Evolutionary conservation across 2,797 vertebrate genomes (phyloP), one percentile per base, ranked within the genome.

Genomic region (Aulostomus chinensis): DNA sequence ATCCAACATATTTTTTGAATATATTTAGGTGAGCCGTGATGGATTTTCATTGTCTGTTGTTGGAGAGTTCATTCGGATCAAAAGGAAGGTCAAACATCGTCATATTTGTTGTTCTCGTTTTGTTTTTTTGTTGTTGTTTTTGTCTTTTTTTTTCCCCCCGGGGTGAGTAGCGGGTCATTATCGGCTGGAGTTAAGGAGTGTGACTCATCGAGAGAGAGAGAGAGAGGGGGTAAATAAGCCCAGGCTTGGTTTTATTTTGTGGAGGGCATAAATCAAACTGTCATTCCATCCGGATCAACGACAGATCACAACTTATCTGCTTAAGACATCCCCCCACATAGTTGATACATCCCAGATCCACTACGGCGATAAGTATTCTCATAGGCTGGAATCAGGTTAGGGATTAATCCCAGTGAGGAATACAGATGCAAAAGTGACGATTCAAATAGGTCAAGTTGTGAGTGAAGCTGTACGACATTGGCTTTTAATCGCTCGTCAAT

Each of bases 401-500:
- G n/a, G 54, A 73, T 68, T 52, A 63, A 63, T 71, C 48, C 31
- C 32, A 7, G 51, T 62, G 51, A 61, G 49, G 38, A 66, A 37
- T 59, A 53, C 20, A 16, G 28, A 71, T 55, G 55, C 43, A 43
- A 71, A 72, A 53, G 76, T 60, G 48, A 73, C 35, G 73, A 66
- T 76, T 71, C 59, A 35, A 54, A 78, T 53, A 76, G 70, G 84
- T 73, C 68, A 80, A 80, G 61, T 75, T 58, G 73, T 58, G 72
- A 84, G 65, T 71, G 85, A 78, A 75, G 68, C 72, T 72, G 51
- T 60, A 78, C 78, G 82, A 79, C 70, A 55, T 58, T 76, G 78
- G 76, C 76, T 80, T 84, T 83, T n/a, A n/a, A 85, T 84, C 78
- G 73, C 77, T 86, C 81, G 40, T 62, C 62, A 73, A 73, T 53